Conservation (phyloP, 1,140 invertebrate species). For the Megalonaias nervosa region DNA sequence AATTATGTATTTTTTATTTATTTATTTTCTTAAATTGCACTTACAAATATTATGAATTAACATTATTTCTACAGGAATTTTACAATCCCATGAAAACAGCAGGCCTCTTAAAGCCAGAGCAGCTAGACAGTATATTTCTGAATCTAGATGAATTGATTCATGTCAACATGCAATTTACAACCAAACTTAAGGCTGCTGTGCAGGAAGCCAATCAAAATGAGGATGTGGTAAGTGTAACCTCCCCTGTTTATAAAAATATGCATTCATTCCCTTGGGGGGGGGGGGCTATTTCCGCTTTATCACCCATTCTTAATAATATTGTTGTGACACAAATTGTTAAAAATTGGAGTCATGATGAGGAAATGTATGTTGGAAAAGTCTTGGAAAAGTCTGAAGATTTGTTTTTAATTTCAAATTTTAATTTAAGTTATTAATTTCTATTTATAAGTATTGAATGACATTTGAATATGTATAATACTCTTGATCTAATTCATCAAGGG, state of each 20-base stretch:
- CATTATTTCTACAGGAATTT: constrained; percentile 83
- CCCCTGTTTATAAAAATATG: background rate
- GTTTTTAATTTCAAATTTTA: no score
- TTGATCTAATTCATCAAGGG: no score
- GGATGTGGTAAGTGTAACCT: constrained; percentile 74
- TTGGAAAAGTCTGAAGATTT: no score
- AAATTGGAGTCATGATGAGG: no score
- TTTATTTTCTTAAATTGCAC: background rate
- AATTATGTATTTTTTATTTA: background rate
- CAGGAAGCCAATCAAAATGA: constrained; percentile 85
- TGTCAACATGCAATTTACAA: constrained; percentile 88
- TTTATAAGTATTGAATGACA: no score
- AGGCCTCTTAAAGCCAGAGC: constrained; percentile 76
- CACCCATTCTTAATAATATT: no score
- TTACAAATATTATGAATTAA: background rate
- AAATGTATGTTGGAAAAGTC: no score
- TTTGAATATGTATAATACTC: no score
- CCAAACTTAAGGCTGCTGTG: constrained; percentile 88
- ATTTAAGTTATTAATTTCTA: no score
- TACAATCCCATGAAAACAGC: constrained; percentile 93
- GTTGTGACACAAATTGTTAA: no score
- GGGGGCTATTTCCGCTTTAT: no score
- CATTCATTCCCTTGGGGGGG: no score
- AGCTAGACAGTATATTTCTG: constrained; percentile 90
- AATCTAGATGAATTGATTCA: constrained; percentile 94